Conservation (phyloP, 2,797 vertebrate genomes). For the Diplodus sargus region DNA sequence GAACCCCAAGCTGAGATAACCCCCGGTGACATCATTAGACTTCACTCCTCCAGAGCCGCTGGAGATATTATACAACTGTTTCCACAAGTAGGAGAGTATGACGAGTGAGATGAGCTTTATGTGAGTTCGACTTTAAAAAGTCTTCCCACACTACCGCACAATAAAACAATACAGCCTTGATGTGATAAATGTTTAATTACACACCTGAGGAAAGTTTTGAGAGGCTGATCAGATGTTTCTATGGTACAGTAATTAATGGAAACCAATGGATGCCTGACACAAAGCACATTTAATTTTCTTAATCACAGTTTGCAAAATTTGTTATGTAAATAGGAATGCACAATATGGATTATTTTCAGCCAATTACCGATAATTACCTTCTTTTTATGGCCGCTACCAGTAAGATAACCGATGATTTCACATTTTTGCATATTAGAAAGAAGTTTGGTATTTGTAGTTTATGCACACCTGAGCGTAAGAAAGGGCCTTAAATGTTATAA, state of each 20-base stretch:
- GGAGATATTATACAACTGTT: slow-evolving; percentile 14
- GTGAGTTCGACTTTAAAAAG: background rate
- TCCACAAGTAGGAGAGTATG: background rate
- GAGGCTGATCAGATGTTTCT: background rate
- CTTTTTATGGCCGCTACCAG: no score
- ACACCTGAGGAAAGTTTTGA: background rate
- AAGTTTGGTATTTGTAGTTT: no score
- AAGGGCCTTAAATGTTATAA: no score
- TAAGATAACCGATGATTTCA: no score
- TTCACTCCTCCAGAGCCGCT: background rate
- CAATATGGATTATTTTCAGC: no score
- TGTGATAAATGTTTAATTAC: background rate
- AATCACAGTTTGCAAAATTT: background rate
- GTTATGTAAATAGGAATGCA: no score
- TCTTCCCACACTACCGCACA: background rate
- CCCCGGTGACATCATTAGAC: slow-evolving; percentile 7
- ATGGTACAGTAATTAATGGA: background rate
- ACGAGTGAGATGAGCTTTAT: slow-evolving; percentile 2
- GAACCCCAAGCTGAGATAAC: slow-evolving; percentile 10
- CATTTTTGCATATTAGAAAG: no score
- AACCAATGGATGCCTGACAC: background rate
- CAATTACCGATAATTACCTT: no score
- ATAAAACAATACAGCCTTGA: background rate
- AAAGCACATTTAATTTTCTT: background rate
- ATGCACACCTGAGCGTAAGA: no score